A percentile compares a stretch with the other conserved stretches of the same genome.
These are phyloP conservation scores for Drosophila seguyi DNA, from an alignment of 1,140 invertebrate genomes.

Conservation along the genomic window DNA sequence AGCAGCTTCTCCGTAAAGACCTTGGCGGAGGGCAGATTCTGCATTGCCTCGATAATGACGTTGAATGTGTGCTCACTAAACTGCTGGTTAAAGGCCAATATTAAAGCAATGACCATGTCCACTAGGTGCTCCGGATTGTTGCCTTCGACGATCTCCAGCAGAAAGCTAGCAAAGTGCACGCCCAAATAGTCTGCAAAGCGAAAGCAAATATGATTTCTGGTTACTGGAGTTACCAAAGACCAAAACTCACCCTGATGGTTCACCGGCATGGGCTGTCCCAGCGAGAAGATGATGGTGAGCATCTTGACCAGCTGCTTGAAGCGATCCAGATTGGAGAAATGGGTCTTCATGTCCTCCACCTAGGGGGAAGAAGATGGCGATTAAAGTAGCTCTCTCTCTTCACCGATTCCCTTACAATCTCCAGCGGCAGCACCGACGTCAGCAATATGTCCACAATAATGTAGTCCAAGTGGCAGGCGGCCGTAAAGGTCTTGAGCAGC, in stretches of 20 bases:
- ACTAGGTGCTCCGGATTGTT: conserved; percentile 92
- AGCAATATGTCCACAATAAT: conserved; percentile 92
- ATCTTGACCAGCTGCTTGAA: conserved; percentile 88
- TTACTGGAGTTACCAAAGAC: not conserved
- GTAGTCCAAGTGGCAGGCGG: conserved; percentile 93
- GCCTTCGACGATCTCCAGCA: conserved; percentile 92
- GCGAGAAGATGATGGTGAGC: conserved; percentile 94
- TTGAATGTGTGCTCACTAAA: conserved; percentile 90
- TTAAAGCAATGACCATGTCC: conserved; percentile 92
- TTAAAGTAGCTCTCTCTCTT: too few relatives aligned
- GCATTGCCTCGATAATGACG: conserved; percentile 91
- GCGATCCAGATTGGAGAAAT: conserved; percentile 80
- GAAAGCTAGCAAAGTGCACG: conserved; percentile 91
- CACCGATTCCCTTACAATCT: conserved; percentile 88
- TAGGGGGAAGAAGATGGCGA: conserved; percentile 1
- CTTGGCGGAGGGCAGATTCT: conserved; percentile 90
- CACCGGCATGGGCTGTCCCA: conserved; percentile 94
- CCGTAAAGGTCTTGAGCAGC: conserved; percentile 93
- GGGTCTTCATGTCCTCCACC: conserved; percentile 84
- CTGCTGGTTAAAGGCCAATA: conserved; percentile 95
- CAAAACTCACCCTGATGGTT: conserved; percentile 90
- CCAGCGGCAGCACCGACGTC: conserved; percentile 94
- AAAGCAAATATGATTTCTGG: not conserved
- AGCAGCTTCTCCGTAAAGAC: conserved; percentile 95
- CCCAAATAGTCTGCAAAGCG: conserved; percentile 91